A percentile compares a stretch with the other conserved stretches of the same genome.
Conservation (phyloP, 2,888 invertebrate genomes). For the Amphipoea lucens region DNA sequence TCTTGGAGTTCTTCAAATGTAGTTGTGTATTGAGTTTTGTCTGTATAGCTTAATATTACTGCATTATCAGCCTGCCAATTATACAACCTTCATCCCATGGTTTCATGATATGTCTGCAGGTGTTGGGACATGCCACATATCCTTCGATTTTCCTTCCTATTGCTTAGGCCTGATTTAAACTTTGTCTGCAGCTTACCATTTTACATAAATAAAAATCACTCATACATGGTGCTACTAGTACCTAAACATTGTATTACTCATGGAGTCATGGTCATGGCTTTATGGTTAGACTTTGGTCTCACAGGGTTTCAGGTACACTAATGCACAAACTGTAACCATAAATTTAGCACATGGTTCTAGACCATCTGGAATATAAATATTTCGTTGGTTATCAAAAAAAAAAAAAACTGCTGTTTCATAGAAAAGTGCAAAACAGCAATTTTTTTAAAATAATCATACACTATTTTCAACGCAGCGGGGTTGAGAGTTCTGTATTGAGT, state of each 20-base stretch:
- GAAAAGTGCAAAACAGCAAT: too few species aligned
- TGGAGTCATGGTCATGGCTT: neutral
- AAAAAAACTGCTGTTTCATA: neutral
- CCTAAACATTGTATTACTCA: neutral
- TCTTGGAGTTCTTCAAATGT: neutral
- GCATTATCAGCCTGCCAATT: neutral
- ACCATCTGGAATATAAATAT: neutral
- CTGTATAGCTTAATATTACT: neutral
- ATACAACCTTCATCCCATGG: neutral
- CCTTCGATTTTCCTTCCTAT: neutral
- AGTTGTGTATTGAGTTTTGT: neutral
- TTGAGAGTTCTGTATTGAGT: neutral
- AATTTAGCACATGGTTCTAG: neutral
- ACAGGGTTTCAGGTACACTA: neutral
- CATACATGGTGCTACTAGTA: neutral
- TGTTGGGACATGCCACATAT: neutral
- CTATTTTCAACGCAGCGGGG: too few species aligned
- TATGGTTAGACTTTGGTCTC: neutral
- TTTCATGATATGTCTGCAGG: neutral
- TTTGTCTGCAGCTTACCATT: neutral
- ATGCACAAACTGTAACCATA: neutral
- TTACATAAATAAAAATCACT: constrained; percentile 8
- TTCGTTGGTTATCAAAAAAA: neutral
- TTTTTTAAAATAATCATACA: too few species aligned
- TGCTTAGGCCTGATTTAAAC: neutral